Percentiles rank a stretch among this genome's conserved stretches.
Conservation (phyloP, 2,113 vertebrate genomes). For the Ceyx melanurus region DNA sequence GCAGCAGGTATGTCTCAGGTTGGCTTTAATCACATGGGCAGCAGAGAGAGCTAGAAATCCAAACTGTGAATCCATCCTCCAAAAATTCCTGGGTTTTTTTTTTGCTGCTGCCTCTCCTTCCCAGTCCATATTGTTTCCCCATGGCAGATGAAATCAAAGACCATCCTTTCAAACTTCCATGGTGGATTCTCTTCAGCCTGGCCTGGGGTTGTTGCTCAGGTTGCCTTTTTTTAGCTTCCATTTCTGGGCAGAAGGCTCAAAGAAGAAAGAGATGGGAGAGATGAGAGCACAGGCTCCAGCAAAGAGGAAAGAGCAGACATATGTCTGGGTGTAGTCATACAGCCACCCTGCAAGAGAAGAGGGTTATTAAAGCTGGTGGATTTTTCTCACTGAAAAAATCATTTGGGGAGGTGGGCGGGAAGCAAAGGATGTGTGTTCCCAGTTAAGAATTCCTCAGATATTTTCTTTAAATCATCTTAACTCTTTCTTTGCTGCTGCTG, state of each 20-base stretch:
- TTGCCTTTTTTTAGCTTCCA: constrained; percentile 74
- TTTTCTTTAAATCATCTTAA: not conserved
- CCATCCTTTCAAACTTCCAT: not conserved
- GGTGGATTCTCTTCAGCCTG: not conserved
- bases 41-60: not conserved
- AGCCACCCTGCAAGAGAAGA: constrained; percentile 83
- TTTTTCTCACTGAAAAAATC: not conserved
- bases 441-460: not conserved
- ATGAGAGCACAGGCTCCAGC: constrained; percentile 89
- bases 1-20: not conserved
- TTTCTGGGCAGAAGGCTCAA: constrained; percentile 84
- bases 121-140: not conserved
- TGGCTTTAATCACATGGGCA: not conserved
- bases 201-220: not conserved
- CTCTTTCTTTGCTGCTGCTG: not conserved
- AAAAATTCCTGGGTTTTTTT: not conserved
- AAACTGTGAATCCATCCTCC: not conserved
- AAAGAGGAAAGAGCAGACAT: constrained; percentile 89
- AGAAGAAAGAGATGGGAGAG: constrained; percentile 85
- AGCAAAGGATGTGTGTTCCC: not conserved
- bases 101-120: not conserved
- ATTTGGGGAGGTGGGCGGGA: not conserved
- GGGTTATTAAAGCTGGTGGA: not conserved
- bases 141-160: rapidly evolving
- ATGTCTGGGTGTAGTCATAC: constrained; percentile 90